A percentile compares a stretch with the other conserved stretches of the same genome.
Evolutionary conservation across 2,797 vertebrate genomes (phyloP).

Genomic region (Cephalopachus bancanus): DNA sequence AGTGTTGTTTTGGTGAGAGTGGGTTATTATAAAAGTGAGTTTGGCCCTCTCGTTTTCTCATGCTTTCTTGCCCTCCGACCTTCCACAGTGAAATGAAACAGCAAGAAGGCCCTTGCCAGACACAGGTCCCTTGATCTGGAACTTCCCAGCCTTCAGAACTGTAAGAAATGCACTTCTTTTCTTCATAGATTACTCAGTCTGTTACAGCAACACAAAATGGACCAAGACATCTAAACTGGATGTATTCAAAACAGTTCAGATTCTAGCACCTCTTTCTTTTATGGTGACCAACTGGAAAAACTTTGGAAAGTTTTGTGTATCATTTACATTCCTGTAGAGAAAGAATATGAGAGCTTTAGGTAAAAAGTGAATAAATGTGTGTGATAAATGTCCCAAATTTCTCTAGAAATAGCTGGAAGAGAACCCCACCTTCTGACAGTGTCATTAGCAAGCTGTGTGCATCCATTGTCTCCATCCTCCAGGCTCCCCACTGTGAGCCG

Average conservation of each 20-base stretch:
- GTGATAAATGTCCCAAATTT: slow-evolving; percentile 54
- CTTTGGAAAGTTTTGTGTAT: slow-evolving; percentile 68
- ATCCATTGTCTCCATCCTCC: slow-evolving; percentile 2
- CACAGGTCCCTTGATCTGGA: not conserved
- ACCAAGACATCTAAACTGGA: not conserved
- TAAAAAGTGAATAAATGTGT: slow-evolving; percentile 45
- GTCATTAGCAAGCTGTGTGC: slow-evolving; percentile 66
- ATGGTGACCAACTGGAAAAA: slow-evolving; percentile 22
- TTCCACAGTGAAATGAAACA: not conserved
- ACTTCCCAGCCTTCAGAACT: not conserved
- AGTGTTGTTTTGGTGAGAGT: not conserved
- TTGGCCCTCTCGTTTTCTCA: not conserved
- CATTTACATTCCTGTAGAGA: slow-evolving; percentile 54
- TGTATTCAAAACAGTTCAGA: slow-evolving; percentile 23
- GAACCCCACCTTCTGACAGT: slow-evolving; percentile 60
- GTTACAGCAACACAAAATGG: not conserved
- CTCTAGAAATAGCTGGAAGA: slow-evolving; percentile 60
- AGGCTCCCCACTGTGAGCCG: not conserved
- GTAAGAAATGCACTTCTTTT: not conserved
- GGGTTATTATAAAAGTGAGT: not conserved
- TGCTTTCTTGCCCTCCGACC: not conserved
- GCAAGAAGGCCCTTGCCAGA: not conserved
- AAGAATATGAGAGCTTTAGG: slow-evolving; percentile 41
- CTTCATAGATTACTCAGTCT: not conserved
- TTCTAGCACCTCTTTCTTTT: slow-evolving; percentile 30